Conservation (phyloP, 1,140 invertebrate genomes). For the Drosophila navojoa region DNA sequence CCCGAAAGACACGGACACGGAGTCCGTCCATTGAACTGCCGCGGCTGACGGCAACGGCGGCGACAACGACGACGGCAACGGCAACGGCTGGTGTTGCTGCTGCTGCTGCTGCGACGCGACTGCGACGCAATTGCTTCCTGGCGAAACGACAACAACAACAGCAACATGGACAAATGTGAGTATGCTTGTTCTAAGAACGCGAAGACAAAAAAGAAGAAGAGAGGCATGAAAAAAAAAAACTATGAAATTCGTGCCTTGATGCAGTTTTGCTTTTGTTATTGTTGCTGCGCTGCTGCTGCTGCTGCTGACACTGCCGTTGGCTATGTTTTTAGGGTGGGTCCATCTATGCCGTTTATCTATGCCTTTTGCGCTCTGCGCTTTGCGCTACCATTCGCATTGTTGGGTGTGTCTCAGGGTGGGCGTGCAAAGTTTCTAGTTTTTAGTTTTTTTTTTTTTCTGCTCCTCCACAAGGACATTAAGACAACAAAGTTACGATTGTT, state of each 20-base stretch:
- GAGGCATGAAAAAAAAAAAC: slow-evolving; percentile 26
- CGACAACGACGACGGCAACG: slow-evolving; percentile 24
- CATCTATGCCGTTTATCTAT: slow-evolving; percentile 43
- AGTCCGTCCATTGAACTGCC: slow-evolving; percentile 69
- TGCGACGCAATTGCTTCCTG: slow-evolving; percentile 58
- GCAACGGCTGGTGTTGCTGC: slow-evolving; percentile 7
- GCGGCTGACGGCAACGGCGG: slow-evolving; percentile 17
- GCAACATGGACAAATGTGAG: slow-evolving; percentile 61
- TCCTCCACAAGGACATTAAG: slow-evolving; percentile 40
- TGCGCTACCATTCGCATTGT: slow-evolving; percentile 63
- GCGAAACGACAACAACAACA: slow-evolving; percentile 39
- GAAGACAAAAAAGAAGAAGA: slow-evolving; percentile 8
- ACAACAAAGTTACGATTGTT: slow-evolving; percentile 15
- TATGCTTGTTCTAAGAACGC: slow-evolving; percentile 28
- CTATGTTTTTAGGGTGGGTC: slow-evolving; percentile 67
- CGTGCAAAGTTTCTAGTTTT: slow-evolving; percentile 22
- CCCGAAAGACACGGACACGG: slow-evolving; percentile 23
- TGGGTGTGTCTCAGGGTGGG: slow-evolving; percentile 51
- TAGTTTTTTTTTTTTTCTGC: slow-evolving; percentile 30
- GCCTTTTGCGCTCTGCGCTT: slow-evolving; percentile 53
- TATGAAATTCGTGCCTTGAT: slow-evolving; percentile 39
- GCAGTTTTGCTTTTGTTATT: slow-evolving; percentile 38
- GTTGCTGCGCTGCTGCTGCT: slow-evolving; percentile 11
- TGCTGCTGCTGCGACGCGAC: slow-evolving; percentile 29
- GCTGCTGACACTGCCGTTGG: slow-evolving; percentile 4